Evolutionary conservation across 1,140 invertebrate genomes (phyloP), one percentile per base, ranked within the genome.

Genomic region (Holotrichia oblita): DNA sequence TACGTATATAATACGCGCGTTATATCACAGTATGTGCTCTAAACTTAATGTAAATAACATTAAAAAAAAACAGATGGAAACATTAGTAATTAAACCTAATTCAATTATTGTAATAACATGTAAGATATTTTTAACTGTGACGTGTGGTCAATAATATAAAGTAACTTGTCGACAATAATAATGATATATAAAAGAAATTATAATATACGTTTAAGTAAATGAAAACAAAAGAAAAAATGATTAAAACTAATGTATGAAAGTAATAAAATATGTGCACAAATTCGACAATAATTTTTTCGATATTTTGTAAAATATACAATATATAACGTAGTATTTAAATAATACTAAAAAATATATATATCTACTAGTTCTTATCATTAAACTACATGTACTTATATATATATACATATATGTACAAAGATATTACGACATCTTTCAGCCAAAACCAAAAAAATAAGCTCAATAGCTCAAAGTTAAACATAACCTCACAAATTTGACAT

Each of bases 271-370:
- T 64, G 17, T 64, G 61, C 61, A 64, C 61, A 64, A 64, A 64
- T 22, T 64, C 61, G 61, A 64, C 61, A 64, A 64, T 64, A 64
- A 64, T 64, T 64, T 48, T 64, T 64, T 64, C 61, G 17, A 64
- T 64, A 64, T 64, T 22, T 17, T 64, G 0, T 64, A 64, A 22
- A 20, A 64, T 6, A 64, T 64, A 64, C 24, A 7, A 64, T 64
- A 64, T 9, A n/a, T n/a, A n/a, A n/a, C n/a, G n/a, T n/a, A n/a
- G n/a, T n/a, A n/a, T n/a, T n/a, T n/a, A n/a, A n/a, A 6, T 61
- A 10, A 61, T 61, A 61, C 17, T 17, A 20, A 22, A 64, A 64
- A 17, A 64, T 22, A 64, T 27, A 22, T 6, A 64, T 12, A 64
- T 20, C n/a, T 64, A 24, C 61, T 64, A 17, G 10, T 61, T 61